Base-by-base conservation (phyloP, 2,888 invertebrate genomes). In the Stenolophus ochropezus region DNA sequence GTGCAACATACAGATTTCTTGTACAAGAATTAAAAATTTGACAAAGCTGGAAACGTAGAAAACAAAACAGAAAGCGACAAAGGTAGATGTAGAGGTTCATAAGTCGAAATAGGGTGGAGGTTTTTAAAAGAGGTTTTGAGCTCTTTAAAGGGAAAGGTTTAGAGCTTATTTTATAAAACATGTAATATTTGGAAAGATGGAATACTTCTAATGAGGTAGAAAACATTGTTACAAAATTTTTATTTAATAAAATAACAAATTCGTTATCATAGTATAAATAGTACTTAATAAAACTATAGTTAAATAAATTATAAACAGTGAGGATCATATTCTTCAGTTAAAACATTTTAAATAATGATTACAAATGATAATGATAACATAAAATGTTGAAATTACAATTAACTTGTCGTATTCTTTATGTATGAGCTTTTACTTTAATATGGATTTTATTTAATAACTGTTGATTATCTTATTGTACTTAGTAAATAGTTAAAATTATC, bases 241-340 rank as follows among this genome's bases (percentile, higher is more conserved):
- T 73, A 73, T 73, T 73, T 20, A 73, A 73, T 73, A 73, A 73
- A 73, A 73, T 73, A 49, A 73, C 49, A 73, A 73, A 49, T 73
- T 47, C 49, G 73, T 73, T 69, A 69, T 42, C 3, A 73, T 49
- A 73, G 49, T 73, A 49, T 73, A 73, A 73, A 73, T 73, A 73
- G 18, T 73, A 73, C 69, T 42, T 18, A 69, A 69, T 69, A 61
- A 23, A 56, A 56, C 14, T 65, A 65, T 27, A 14, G 20, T 18
- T 8, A 6, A 73, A 73, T 73, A 73, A 73, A 73, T 73, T 73
- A 73, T 47, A 14, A 69, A 69, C 33, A 69, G 8, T 65, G 18
- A 27, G 27, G 11, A 69, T 8, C 33, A 27, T 21, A 2, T 23
- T 27, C 14, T 4, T 61, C 14, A 14, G n/a, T 61, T 61, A 61